phyloP scores from a whole-genome alignment of 2,888 invertebrate genomes.

The Stratiomys singularior region DNA sequence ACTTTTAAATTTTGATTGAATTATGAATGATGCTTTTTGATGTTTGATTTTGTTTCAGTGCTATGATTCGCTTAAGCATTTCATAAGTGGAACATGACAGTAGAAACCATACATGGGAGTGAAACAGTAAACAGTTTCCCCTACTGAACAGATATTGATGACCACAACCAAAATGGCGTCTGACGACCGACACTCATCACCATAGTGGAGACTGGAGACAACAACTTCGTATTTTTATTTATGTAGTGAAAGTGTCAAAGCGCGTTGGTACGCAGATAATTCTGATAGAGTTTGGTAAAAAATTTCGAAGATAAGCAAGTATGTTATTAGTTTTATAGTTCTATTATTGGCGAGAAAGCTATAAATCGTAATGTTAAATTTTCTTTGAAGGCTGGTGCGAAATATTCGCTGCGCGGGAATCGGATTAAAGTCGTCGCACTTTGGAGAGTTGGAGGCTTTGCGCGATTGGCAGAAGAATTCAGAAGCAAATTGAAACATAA shows the following conservation, averaged over 20 bases:
- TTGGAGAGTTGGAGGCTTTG: slow-evolving; percentile 44
- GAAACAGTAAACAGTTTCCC: not conserved
- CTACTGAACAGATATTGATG: not conserved
- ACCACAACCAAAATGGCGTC: slow-evolving; percentile 37
- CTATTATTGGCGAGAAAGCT: too few relatives aligned
- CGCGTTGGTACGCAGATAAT: slow-evolving; percentile 48
- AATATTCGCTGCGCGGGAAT: slow-evolving; percentile 50
- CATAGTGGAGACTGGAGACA: slow-evolving; percentile 43
- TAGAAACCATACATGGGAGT: too few relatives aligned
- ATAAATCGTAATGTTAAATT: not conserved
- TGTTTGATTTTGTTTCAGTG: too few relatives aligned
- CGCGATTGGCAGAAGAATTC: not conserved
- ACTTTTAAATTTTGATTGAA: too few relatives aligned
- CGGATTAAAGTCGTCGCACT: not conserved
- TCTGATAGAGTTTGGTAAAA: not conserved
- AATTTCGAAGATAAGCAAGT: not conserved
- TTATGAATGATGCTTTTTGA: too few relatives aligned
- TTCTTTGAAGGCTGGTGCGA: slow-evolving; percentile 6
- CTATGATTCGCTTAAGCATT: too few relatives aligned
- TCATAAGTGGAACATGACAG: too few relatives aligned
- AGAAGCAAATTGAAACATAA: not conserved
- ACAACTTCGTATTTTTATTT: slow-evolving; percentile 46
- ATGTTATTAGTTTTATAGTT: too few relatives aligned
- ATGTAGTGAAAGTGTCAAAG: slow-evolving; percentile 52
- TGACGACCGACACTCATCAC: not conserved